Conservation (phyloP, 2,113 vertebrate genomes). For the Oryzias javanicus region DNA sequence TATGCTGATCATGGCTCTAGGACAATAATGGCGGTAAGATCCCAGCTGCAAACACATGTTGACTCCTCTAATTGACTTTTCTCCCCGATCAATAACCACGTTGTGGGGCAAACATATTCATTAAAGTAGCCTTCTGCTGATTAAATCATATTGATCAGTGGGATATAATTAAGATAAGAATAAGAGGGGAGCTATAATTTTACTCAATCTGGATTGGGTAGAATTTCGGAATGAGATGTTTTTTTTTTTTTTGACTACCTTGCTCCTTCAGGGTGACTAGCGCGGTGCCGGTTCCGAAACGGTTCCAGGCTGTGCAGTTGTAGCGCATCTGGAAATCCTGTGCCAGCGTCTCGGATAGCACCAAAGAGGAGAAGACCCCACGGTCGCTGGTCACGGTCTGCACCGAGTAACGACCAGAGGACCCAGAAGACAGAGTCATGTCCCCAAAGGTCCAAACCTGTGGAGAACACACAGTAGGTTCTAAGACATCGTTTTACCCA, state of each 20-base stretch:
- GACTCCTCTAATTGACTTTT: constrained; percentile 71
- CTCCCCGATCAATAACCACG: constrained; percentile 72
- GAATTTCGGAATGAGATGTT: constrained; percentile 1
- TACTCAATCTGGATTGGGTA: constrained; percentile 39
- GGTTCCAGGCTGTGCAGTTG: constrained; percentile 91
- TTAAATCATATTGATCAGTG: constrained; percentile 77
- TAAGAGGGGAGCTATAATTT: constrained; percentile 39
- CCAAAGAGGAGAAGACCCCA: constrained; percentile 82
- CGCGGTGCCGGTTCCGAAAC: constrained; percentile 80
- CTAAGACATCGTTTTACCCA: constrained; percentile 10
- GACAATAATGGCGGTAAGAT: constrained; percentile 50
- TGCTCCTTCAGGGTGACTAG: constrained; percentile 80
- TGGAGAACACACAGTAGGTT: constrained; percentile 7
- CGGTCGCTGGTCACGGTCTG: constrained; percentile 78
- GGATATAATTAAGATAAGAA: constrained; percentile 79
- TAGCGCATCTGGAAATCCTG: constrained; percentile 83
- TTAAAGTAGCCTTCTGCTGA: constrained; percentile 78
- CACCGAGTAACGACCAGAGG: constrained; percentile 85
- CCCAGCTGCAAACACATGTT: constrained; percentile 49
- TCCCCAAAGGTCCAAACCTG: constrained; percentile 91
- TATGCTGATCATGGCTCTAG: constrained; percentile 22
- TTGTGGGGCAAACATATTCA: constrained; percentile 77
- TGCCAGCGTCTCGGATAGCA: constrained; percentile 82
- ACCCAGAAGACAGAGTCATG: constrained; percentile 77
- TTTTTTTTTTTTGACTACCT: constrained; percentile 69